Conservation (phyloP, 2,888 invertebrate species). For the Ornithoptera priamus region DNA sequence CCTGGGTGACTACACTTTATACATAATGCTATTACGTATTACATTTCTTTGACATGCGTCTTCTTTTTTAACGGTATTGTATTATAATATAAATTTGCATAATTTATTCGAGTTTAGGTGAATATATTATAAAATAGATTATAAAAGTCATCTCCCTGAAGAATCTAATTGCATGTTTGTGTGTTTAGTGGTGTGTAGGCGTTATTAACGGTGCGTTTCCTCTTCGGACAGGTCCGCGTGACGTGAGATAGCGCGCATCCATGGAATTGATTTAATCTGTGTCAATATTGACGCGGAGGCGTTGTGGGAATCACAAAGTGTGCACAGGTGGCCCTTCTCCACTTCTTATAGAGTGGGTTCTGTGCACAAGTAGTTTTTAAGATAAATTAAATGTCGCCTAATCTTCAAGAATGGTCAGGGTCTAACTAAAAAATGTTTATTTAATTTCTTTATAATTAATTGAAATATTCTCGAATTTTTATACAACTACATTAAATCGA, state of each 20-base stretch:
- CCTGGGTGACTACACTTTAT: no score
- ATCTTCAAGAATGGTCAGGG: not conserved
- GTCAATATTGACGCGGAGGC: constrained; percentile 72
- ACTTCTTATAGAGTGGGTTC: constrained; percentile 30
- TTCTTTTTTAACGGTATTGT: no score
- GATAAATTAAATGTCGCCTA: not conserved
- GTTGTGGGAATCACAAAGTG: constrained; percentile 67
- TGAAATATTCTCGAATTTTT: no score
- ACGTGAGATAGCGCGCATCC: constrained; percentile 61
- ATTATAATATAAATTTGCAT: no score
- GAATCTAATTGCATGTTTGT: constrained; percentile 10
- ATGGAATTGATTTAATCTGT: constrained; percentile 70
- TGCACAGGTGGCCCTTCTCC: constrained; percentile 67
- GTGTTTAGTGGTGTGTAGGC: constrained; percentile 23
- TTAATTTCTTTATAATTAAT: not conserved
- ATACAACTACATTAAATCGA: no score
- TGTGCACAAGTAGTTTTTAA: not conserved
- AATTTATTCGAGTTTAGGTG: no score
- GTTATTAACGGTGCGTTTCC: constrained; percentile 32
- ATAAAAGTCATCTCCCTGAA: constrained; percentile 35
- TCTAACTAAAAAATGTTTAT: not conserved
- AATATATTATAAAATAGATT: not conserved
- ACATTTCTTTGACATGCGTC: no score
- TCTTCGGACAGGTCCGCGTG: constrained; percentile 35
- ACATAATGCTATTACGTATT: no score